Conservation (phyloP, 2,113 vertebrate species). For the Siniperca knerii region DNA sequence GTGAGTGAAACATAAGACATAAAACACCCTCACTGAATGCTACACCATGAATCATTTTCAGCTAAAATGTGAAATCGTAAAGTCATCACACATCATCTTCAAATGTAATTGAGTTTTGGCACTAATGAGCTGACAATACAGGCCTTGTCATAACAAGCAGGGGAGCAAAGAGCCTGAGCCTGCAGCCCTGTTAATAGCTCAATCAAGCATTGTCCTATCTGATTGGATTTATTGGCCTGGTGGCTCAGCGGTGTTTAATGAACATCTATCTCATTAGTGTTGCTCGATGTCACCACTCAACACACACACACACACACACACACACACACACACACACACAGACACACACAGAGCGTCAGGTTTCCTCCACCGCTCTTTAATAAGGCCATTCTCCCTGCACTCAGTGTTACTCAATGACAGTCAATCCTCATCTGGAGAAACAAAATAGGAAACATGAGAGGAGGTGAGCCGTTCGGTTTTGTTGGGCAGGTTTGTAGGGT, state of each 20-base stretch:
- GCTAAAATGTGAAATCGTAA: constrained; percentile 40
- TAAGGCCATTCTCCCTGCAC: constrained; percentile 70
- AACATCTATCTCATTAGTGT: constrained; percentile 82
- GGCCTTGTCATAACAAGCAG: constrained; percentile 70
- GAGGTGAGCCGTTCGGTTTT: constrained; percentile 49
- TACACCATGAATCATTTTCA: neutral
- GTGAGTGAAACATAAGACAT: neutral
- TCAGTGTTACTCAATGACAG: constrained; percentile 72
- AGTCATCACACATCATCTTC: constrained; percentile 62
- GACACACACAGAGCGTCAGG: constrained; percentile 41
- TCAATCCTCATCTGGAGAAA: constrained; percentile 74
- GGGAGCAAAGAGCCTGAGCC: constrained; percentile 54
- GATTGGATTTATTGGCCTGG: constrained; percentile 81
- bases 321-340: constrained; percentile 28
- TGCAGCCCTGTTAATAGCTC: constrained; percentile 75
- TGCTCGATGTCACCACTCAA: constrained; percentile 68
- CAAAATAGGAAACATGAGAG: constrained; percentile 67
- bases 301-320: constrained; percentile 23
- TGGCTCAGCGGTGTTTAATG: constrained; percentile 78
- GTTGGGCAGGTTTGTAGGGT: constrained; percentile 29
- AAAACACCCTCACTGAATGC: neutral
- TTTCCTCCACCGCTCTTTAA: constrained; percentile 65
- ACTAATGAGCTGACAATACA: constrained; percentile 72
- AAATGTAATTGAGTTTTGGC: constrained; percentile 63
- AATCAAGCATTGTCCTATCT: constrained; percentile 76